phyloP scores from a whole-genome alignment of 2,797 vertebrate genomes.

The Atherinosoma microstoma region DNA sequence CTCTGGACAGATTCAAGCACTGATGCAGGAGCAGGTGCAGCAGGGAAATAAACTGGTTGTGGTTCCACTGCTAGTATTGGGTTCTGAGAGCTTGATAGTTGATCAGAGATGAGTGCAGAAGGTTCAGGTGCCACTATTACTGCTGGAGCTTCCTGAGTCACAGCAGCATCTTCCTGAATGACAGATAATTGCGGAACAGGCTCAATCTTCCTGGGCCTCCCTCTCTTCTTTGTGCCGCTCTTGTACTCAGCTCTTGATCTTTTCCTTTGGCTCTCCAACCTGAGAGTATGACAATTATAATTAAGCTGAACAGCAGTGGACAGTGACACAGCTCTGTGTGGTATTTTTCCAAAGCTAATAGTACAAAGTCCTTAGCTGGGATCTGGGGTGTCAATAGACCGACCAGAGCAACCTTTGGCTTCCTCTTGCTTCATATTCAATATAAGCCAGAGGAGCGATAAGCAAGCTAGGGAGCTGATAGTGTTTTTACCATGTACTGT shows the following conservation, averaged over 20 bases:
- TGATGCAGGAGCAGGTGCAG: conserved; percentile 20
- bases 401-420: conserved; percentile 74
- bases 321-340: conserved; percentile 51
- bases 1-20: conserved; percentile 30
- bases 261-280: conserved; percentile 80
- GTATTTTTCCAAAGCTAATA: conserved; percentile 65
- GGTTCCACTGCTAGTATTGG: conserved; percentile 27
- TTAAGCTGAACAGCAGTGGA: conserved; percentile 34
- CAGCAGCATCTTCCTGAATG: conserved; percentile 35
- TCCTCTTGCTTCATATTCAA: conserved; percentile 74
- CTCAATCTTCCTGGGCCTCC: conserved; percentile 65
- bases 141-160: conserved; percentile 34
- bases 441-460: conserved; percentile 68
- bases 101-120: conserved; percentile 28
- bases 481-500: conserved; percentile 31
- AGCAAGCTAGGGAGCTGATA: conserved; percentile 57
- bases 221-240: conserved; percentile 63
- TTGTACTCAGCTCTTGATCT: conserved; percentile 66
- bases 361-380: conserved; percentile 79
- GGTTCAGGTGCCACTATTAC: conserved; percentile 34
- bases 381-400: conserved; percentile 66
- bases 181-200: conserved; percentile 31
- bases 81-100: conserved; percentile 33
- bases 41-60: conserved; percentile 23
- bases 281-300: conserved; percentile 64